Conservation (phyloP, 2,113 vertebrate genomes). For the Gila orcuttii region DNA sequence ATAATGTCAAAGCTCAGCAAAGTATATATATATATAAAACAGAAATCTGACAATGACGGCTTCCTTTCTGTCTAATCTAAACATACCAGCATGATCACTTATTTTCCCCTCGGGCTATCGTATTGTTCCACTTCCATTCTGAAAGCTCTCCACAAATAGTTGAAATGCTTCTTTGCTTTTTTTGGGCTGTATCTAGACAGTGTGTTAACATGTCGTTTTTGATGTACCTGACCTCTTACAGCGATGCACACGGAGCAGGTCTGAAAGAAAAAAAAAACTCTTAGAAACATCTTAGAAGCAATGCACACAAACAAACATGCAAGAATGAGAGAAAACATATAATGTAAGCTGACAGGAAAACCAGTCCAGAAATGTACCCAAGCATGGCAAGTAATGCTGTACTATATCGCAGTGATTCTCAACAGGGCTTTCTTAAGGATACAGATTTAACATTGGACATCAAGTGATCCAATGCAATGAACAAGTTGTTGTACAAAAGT, state of each 20-base stretch:
- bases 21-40: conserved; percentile 63
- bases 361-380: too few species aligned
- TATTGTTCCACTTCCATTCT: conserved; percentile 75
- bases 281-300: not conserved
- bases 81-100: conserved; percentile 82
- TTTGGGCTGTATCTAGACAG: conserved; percentile 74
- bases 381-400: too few species aligned
- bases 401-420: too few species aligned
- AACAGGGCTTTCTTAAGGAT: too few species aligned
- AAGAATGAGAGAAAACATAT: not conserved
- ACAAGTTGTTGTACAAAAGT: too few species aligned
- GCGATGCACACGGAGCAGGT: conserved; percentile 65
- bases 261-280: conserved; percentile 47
- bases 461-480: too few species aligned
- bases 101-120: conserved; percentile 69
- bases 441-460: too few species aligned
- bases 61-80: conserved; percentile 82
- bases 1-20: conserved; percentile 65
- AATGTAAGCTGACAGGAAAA: too few species aligned
- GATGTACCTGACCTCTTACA: conserved; percentile 69
- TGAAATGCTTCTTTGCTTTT: conserved; percentile 75
- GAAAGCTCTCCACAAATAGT: conserved; percentile 75
- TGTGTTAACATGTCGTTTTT: conserved; percentile 74
- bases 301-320: not conserved
- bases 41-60: conserved; percentile 76